Base-by-base conservation (phyloP, 2,888 invertebrate genomes). In the Rhagonycha lutea region DNA sequence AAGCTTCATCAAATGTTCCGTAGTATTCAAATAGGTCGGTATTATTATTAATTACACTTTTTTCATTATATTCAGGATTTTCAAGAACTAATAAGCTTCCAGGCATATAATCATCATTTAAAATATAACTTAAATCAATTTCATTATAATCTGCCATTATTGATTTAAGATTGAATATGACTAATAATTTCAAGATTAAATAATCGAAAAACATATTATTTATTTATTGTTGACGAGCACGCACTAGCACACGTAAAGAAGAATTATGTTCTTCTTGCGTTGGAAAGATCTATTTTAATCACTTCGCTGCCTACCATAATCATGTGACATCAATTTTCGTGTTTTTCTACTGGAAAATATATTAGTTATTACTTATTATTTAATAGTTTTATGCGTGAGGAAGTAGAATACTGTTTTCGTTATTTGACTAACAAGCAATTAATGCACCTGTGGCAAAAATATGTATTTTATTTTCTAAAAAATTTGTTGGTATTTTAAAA, bases 81-180 rank as follows among this genome's bases (percentile, higher is more conserved):
- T 88, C 89, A 18, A 89, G 86, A 75, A 90, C 86, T 72, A 94
- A 89, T 76, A 94, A 88, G 79, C 90, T 91, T 0, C 92, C 91
- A 0, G 94, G 94, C 90, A 94, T 92, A 68, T 92, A 89, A 86
- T 93, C 92, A n/a, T 89, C 90, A 12, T 92, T 90, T 24, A 94
- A 87, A 83, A 94, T 92, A 86, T 94, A 94, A 78, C 94, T 90
- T 7, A 93, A 87, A 86, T 93, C 86, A 61, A 88, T 83, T 24
- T 78, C 71, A 63, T 79, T 77, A 61, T 79, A 71, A 68, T 72
- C 69, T 10, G 68, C 70, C n/a, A 24, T 12, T 14, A 68, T 47
- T n/a, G 12, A n/a, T 47, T 47, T 47, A 7, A 47, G 7, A 47
- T 47, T 47, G n/a, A 47, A n/a, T n/a, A 14, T 14, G 12, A 32